A percentile compares a stretch with the other conserved stretches of the same genome.
These are phyloP conservation scores for Euspilapteryx auroguttella DNA, from an alignment of 2,888 invertebrate species.

Conservation along the genomic window DNA sequence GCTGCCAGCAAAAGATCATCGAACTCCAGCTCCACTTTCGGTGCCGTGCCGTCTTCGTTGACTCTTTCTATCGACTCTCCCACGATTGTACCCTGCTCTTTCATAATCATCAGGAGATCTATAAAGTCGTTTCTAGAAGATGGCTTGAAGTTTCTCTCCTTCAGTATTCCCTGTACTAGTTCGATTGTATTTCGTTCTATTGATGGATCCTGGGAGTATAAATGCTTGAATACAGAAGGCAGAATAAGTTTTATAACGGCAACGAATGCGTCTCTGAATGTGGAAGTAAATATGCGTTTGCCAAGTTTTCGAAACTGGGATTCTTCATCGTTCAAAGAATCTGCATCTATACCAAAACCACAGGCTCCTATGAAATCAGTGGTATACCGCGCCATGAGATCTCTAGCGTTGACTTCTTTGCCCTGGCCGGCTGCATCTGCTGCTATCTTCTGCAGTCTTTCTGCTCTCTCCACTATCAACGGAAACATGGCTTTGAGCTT, in stretches of 20 bases:
- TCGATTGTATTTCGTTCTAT: slow-evolving; percentile 3
- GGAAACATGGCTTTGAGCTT: slow-evolving; percentile 37
- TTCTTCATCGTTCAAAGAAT: slow-evolving; percentile 23
- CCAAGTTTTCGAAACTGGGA: slow-evolving; percentile 28
- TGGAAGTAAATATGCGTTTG: slow-evolving; percentile 1
- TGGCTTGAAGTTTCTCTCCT: slow-evolving; percentile 5
- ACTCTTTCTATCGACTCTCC: slow-evolving; percentile 5
- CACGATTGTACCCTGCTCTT: slow-evolving; percentile 4
- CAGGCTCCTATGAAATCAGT: slow-evolving; percentile 34
- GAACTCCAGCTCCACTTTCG: slow-evolving; percentile 3
- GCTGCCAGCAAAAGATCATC: slow-evolving; percentile 6
- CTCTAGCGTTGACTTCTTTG: slow-evolving; percentile 22
- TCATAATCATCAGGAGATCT: slow-evolving; percentile 4
- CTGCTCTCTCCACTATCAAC: too few relatives aligned
- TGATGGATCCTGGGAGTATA: slow-evolving; percentile 3
- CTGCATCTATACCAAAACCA: slow-evolving; percentile 28
- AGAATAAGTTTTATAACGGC: not conserved
- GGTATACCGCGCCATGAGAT: slow-evolving; percentile 33
- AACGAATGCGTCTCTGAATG: slow-evolving; percentile 1
- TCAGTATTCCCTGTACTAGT: slow-evolving; percentile 2
- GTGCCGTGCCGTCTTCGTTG: slow-evolving; percentile 3
- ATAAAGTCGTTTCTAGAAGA: slow-evolving; percentile 6
- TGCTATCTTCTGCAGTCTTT: too few relatives aligned
- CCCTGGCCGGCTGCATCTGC: too few relatives aligned
- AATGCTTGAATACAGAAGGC: slow-evolving; percentile 1